Percentiles rank a stretch among this genome's conserved stretches.
Evolutionary conservation across 2,797 vertebrate genomes (phyloP).

Genomic region (Antrozous pallidus): DNA sequence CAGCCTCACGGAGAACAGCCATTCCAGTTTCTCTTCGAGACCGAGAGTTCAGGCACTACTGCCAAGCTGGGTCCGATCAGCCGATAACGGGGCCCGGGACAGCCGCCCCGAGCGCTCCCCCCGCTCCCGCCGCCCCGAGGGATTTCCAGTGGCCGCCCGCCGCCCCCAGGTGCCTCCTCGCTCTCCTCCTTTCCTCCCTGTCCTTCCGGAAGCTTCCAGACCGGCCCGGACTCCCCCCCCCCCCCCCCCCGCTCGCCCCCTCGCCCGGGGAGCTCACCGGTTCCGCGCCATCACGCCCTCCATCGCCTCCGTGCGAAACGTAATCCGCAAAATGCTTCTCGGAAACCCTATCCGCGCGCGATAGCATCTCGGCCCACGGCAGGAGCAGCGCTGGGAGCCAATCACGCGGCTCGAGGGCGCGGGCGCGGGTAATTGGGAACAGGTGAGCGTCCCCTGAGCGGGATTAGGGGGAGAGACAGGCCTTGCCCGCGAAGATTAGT

Average conservation of each 20-base stretch:
- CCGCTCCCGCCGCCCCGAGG: not conserved
- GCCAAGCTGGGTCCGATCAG: constrained; percentile 8
- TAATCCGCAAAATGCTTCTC: constrained; percentile 96
- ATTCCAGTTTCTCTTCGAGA: constrained; percentile 42
- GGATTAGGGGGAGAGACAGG: constrained; percentile 99
- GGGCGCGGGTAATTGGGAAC: constrained; percentile 95
- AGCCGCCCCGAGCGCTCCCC: constrained; percentile 22
- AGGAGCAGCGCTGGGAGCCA: constrained; percentile 97
- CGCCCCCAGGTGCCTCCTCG: too few relatives aligned
- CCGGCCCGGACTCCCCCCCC: not conserved
- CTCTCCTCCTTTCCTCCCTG: too few relatives aligned
- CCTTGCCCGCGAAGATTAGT: constrained; percentile 95
- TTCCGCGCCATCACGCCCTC: constrained; percentile 82
- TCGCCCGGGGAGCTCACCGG: constrained; percentile 67
- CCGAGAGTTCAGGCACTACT: not conserved
- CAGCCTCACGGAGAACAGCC: constrained; percentile 18
- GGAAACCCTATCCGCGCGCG: constrained; percentile 94
- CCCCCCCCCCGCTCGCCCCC: constrained; percentile 45
- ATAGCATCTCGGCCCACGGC: constrained; percentile 98
- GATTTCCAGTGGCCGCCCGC: too few relatives aligned
- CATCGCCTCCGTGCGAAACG: constrained; percentile 85
- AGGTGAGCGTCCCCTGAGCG: constrained; percentile 95
- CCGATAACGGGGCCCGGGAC: not conserved
- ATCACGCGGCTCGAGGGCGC: constrained; percentile 91
- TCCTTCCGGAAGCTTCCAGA: constrained; percentile 29